phyloP scores from a whole-genome alignment of 2,888 invertebrate genomes.

The Gasteruption jaculator region DNA sequence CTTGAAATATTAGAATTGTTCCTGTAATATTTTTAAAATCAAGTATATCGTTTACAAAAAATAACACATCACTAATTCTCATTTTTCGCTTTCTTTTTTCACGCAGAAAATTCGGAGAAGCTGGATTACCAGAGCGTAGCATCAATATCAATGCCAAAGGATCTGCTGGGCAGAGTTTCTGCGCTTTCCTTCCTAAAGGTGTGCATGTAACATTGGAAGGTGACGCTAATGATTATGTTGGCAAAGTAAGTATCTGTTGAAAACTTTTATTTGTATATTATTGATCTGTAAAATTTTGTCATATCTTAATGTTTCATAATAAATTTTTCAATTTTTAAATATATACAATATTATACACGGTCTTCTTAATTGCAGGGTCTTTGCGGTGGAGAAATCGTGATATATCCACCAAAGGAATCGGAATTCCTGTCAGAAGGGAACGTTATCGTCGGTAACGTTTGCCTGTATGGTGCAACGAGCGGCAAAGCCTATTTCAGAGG shows the following conservation, averaged over 20 bases:
- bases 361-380: slow-evolving; percentile 60
- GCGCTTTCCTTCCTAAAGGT: slow-evolving; percentile 92
- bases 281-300: slow-evolving; percentile 1
- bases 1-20: not conserved
- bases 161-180: slow-evolving; percentile 98
- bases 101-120: slow-evolving; percentile 77
- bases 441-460: slow-evolving; percentile 97
- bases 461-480: slow-evolving; percentile 93
- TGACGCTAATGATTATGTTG: slow-evolving; percentile 98
- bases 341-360: not conserved
- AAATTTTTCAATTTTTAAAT: slow-evolving; percentile 3
- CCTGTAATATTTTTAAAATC: not conserved
- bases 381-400: slow-evolving; percentile 90
- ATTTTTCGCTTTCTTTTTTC: slow-evolving; percentile 13
- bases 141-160: slow-evolving; percentile 83
- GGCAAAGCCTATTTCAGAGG: slow-evolving; percentile 94
- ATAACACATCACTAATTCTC: too few species aligned
- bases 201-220: slow-evolving; percentile 88
- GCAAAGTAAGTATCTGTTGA: slow-evolving; percentile 65
- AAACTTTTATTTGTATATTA: not conserved
- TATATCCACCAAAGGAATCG: slow-evolving; percentile 84
- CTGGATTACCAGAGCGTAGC: slow-evolving; percentile 76
- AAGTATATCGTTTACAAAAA: slow-evolving; percentile 9
- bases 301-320: not conserved
- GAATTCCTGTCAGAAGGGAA: slow-evolving; percentile 89